Percentiles rank a stretch among this genome's conserved stretches.
Evolutionary conservation across 1,140 invertebrate genomes (phyloP).

Genomic region (Pentalonia nigronervosa): DNA sequence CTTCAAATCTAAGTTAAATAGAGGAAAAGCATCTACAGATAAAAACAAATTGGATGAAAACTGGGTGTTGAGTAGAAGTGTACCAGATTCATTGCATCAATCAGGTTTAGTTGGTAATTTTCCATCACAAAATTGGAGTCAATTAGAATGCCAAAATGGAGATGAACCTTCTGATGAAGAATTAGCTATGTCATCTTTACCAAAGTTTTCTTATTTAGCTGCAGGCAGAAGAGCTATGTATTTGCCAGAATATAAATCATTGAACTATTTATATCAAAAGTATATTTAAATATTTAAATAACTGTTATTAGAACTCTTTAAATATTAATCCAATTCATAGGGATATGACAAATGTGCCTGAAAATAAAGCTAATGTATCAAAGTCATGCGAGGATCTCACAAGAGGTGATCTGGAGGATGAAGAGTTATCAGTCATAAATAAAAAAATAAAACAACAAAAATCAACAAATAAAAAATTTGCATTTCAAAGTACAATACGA

Average conservation of each 20-base stretch:
- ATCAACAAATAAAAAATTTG: conserved; percentile 68
- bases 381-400: conserved; percentile 62
- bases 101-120: conserved; percentile 52
- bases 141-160: conserved; percentile 60
- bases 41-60: conserved; percentile 68
- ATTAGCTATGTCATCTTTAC: conserved; percentile 61
- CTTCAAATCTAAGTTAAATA: conserved; percentile 65
- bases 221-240: conserved; percentile 80
- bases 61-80: conserved; percentile 80
- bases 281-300: neutral
- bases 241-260: conserved; percentile 70
- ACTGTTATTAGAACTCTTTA: neutral
- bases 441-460: neutral
- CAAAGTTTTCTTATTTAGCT: conserved; percentile 66
- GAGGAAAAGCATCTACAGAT: conserved; percentile 53
- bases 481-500: conserved; percentile 81
- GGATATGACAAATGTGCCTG: conserved; percentile 18
- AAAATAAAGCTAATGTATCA: conserved; percentile 57
- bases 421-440: neutral
- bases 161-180: conserved; percentile 57
- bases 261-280: conserved; percentile 56
- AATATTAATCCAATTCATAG: conserved; percentile 18
- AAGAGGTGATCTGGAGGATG: conserved; percentile 46
- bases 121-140: conserved; percentile 43
- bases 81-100: conserved; percentile 75